Evolutionary conservation across 2,888 invertebrate species (phyloP).

Genomic region (Tinea pellionella): DNA sequence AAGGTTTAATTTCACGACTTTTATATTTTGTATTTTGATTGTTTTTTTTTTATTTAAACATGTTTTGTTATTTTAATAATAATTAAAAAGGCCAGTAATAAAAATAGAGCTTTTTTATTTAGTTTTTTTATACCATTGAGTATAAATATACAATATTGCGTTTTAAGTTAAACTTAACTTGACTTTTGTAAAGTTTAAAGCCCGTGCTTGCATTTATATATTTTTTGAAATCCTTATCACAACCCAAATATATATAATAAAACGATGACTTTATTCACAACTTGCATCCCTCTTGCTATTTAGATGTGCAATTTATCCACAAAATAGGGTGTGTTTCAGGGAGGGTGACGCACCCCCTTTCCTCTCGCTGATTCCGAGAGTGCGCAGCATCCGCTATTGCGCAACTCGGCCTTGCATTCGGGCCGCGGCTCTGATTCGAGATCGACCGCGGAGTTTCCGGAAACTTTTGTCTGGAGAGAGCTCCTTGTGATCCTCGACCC

Average conservation of each 20-base stretch:
- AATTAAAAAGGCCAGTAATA: too few relatives aligned
- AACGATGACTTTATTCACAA: conserved; percentile 19
- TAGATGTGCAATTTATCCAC: conserved; percentile 38
- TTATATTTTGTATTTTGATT: too few relatives aligned
- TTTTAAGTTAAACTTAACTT: too few relatives aligned
- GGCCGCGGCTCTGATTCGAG: conserved; percentile 33
- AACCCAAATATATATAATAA: background rate
- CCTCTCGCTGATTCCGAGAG: conserved; percentile 27
- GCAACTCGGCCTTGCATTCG: conserved; percentile 40
- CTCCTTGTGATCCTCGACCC: conserved; percentile 31
- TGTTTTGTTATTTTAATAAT: too few relatives aligned
- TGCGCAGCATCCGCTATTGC: conserved; percentile 64
- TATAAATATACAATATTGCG: too few relatives aligned
- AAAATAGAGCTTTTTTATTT: too few relatives aligned
- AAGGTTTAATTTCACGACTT: too few relatives aligned
- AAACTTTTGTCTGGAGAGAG: conserved; percentile 36
- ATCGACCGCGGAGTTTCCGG: conserved; percentile 53
- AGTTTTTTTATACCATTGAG: too few relatives aligned
- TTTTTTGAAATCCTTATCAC: background rate
- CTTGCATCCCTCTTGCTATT: conserved; percentile 45
- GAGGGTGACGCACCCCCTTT: conserved; percentile 55
- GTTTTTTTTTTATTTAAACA: too few relatives aligned
- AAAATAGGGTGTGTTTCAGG: conserved; percentile 38
- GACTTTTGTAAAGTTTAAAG: too few relatives aligned
- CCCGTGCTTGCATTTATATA: background rate